phyloP scores from a whole-genome alignment of 2,113 vertebrate genomes.

The Leucosticte australis region DNA sequence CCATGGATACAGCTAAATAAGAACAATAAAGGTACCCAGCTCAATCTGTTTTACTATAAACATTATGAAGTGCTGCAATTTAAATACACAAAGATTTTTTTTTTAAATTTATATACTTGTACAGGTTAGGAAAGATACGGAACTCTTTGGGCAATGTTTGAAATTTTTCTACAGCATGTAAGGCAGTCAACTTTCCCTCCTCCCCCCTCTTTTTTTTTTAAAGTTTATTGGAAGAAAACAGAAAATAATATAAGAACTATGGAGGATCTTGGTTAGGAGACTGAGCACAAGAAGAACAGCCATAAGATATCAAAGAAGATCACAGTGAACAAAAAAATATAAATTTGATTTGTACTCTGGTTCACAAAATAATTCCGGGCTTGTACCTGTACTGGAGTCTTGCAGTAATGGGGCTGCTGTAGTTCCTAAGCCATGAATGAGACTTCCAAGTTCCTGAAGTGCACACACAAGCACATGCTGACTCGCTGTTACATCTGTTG shows the following conservation, averaged over 20 bases:
- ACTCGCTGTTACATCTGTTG: slow-evolving; percentile 74
- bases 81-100: background rate
- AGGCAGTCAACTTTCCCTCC: background rate
- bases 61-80: background rate
- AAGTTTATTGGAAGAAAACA: background rate
- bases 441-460: slow-evolving; percentile 88
- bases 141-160: background rate
- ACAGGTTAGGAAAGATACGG: background rate
- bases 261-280: background rate
- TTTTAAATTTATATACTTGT: background rate
- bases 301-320: background rate
- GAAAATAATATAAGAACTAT: background rate
- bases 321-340: background rate
- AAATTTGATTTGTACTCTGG: background rate
- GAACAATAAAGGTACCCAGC: background rate
- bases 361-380: background rate
- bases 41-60: background rate
- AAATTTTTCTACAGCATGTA: background rate
- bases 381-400: slow-evolving; percentile 84
- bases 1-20: background rate
- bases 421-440: slow-evolving; percentile 82
- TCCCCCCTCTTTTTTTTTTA: rapidly evolving
- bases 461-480: slow-evolving; percentile 87
- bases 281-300: background rate
- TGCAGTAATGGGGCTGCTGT: slow-evolving; percentile 84